A percentile compares a stretch with the other conserved stretches of the same genome.
Conservation (phyloP, 1,140 invertebrate genomes). For the Nomia melanderi region DNA sequence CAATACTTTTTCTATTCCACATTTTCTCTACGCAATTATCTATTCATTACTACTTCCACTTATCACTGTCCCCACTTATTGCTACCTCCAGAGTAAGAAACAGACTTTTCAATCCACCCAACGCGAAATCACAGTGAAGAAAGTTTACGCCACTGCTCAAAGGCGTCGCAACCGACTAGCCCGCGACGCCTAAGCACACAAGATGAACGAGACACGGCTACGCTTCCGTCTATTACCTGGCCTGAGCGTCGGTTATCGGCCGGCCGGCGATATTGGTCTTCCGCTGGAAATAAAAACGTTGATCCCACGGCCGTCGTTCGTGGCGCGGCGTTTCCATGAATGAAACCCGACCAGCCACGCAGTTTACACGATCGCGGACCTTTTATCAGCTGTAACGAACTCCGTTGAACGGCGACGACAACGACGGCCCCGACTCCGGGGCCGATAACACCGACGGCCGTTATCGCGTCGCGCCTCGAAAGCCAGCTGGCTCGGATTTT, state of each 20-base stretch:
- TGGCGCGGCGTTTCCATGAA: conserved; percentile 58
- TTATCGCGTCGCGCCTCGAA: conserved; percentile 53
- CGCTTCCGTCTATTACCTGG: conserved; percentile 37
- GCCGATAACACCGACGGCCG: conserved; percentile 42
- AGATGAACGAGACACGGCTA: neutral
- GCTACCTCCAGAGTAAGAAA: too few species aligned
- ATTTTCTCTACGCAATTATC: too few species aligned
- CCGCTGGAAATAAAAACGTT: conserved; percentile 55
- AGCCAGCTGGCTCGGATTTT: conserved; percentile 54
- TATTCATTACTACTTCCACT: too few species aligned
- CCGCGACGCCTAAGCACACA: conserved; percentile 3
- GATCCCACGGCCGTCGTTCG: conserved; percentile 19
- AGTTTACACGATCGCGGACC: conserved; percentile 41
- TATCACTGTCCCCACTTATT: too few species aligned
- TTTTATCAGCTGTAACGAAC: conserved; percentile 59
- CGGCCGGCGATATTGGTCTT: conserved; percentile 53
- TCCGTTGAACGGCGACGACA: conserved; percentile 45
- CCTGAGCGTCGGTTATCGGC: conserved; percentile 52
- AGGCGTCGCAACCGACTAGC: neutral
- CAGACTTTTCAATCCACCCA: too few species aligned
- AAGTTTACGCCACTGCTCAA: too few species aligned
- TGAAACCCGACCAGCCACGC: conserved; percentile 54
- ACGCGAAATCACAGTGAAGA: too few species aligned
- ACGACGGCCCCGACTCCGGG: conserved; percentile 32
- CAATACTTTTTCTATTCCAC: too few species aligned